A percentile compares a stretch with the other conserved stretches of the same genome.
phyloP scores from a whole-genome alignment of 2,113 vertebrate genomes.

The Corvus moneduloides region DNA sequence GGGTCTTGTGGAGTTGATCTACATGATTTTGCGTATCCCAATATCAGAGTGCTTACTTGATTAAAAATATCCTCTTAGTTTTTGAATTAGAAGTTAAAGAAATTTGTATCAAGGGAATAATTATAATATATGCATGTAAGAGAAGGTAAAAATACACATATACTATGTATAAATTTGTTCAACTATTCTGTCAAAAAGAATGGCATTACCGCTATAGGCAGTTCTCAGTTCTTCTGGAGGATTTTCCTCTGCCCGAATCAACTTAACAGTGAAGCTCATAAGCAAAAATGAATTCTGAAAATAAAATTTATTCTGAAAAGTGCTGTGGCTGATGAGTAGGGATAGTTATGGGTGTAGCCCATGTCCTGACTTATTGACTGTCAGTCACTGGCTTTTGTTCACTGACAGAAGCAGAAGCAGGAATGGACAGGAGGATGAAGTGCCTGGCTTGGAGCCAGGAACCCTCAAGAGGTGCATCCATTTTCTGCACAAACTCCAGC shows the following conservation, averaged over 20 bases:
- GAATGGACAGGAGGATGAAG: slow-evolving; percentile 33
- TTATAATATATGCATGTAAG: not conserved
- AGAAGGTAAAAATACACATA: not conserved
- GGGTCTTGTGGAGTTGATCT: not conserved
- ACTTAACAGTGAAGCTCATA: not conserved
- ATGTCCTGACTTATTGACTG: not conserved
- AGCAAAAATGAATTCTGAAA: not conserved
- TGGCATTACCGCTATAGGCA: not conserved
- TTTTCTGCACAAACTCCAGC: not conserved
- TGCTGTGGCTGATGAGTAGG: not conserved
- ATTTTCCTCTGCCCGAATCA: not conserved
- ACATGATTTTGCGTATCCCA: not conserved
- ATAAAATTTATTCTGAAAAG: not conserved
- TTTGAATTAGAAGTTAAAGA: not conserved
- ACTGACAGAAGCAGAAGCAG: not conserved
- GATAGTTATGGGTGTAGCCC: not conserved
- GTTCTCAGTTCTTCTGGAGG: not conserved
- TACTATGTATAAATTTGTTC: not conserved
- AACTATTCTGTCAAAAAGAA: not conserved
- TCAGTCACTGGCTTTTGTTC: not conserved
- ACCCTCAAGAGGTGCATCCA: slow-evolving; percentile 6
- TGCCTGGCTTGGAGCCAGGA: slow-evolving; percentile 24
- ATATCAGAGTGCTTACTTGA: not conserved
- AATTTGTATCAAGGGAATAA: not conserved
- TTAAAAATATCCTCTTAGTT: not conserved